These are phyloP conservation scores for Rhysida immarginata DNA, from an alignment of 1,140 invertebrate species.

Conservation along the genomic window DNA sequence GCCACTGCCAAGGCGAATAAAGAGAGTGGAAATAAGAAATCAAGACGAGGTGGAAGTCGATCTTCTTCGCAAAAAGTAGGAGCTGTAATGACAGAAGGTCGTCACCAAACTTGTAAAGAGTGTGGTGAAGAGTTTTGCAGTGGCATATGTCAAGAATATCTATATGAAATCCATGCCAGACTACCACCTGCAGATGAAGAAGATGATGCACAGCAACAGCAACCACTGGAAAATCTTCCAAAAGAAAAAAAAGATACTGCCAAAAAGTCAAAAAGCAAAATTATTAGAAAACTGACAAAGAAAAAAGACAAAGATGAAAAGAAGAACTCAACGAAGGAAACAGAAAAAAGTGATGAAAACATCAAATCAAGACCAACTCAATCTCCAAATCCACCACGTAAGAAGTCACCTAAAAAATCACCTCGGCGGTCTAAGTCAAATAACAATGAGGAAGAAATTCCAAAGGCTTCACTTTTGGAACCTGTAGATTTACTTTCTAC, in stretches of 20 bases:
- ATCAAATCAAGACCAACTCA: no score
- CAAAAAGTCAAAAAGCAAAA: conserved; percentile 4
- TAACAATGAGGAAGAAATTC: no score
- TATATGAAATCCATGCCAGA: conserved; percentile 33
- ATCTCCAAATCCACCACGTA: no score
- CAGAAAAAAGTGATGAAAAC: no score
- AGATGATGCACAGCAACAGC: conserved; percentile 2
- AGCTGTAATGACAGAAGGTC: conserved; percentile 18
- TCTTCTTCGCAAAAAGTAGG: no score
- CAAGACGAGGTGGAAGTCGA: no score
- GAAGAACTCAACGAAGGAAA: conserved; percentile 7
- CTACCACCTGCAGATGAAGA: conserved; percentile 20
- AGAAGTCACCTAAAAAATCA: no score
- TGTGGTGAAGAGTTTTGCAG: conserved; percentile 74
- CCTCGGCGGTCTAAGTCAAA: no score
- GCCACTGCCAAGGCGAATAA: no score
- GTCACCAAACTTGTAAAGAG: conserved; percentile 42
- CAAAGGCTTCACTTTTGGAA: no score
- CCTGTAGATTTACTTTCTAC: no score
- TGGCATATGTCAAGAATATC: conserved; percentile 39
- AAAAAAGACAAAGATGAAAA: conserved; percentile 12
- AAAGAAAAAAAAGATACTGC: background rate
- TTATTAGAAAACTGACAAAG: conserved; percentile 7
- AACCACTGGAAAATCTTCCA: background rate
- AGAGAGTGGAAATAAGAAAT: no score